Conservation (phyloP, 2,113 vertebrate genomes). For the Hippocampus comes region DNA sequence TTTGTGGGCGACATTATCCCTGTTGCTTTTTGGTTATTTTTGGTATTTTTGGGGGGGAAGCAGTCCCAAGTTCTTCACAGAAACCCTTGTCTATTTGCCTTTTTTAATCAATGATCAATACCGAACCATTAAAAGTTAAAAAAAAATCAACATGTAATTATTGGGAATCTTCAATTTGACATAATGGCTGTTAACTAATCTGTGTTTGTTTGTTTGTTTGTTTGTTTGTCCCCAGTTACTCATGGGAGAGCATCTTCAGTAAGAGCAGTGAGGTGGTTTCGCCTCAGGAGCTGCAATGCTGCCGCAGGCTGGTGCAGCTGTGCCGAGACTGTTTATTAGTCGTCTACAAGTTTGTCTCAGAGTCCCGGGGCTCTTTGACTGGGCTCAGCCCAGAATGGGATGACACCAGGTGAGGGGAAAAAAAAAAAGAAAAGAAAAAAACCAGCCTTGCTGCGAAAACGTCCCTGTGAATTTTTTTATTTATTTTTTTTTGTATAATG, state of each 20-base stretch:
- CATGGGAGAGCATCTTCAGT: slow-evolving; percentile 91
- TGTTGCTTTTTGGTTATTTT: too few species aligned
- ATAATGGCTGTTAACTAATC: background rate
- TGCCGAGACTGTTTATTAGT: slow-evolving; percentile 93
- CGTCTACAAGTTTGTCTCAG: slow-evolving; percentile 90
- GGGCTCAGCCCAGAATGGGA: slow-evolving; percentile 85
- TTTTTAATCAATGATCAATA: too few species aligned
- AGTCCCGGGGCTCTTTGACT: slow-evolving; percentile 82
- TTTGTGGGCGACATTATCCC: too few species aligned
- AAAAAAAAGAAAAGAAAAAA: too few species aligned
- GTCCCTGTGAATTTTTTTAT: slow-evolving; percentile 3
- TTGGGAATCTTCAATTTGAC: background rate
- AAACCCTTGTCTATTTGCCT: too few species aligned
- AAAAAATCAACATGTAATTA: too few species aligned
- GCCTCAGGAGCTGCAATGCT: slow-evolving; percentile 87
- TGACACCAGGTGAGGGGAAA: slow-evolving; percentile 83
- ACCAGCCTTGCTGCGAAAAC: background rate
- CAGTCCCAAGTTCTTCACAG: too few species aligned
- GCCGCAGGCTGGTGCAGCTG: slow-evolving; percentile 90
- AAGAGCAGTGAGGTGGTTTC: slow-evolving; percentile 86
- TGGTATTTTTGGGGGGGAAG: too few species aligned
- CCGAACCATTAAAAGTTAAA: too few species aligned
- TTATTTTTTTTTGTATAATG: background rate
- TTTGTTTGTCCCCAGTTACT: slow-evolving; percentile 69
- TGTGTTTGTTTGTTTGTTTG: background rate